Percentiles rank a stretch among this genome's conserved stretches.
Conservation (phyloP, 1,140 invertebrate species). For the Bombyx mandarina region DNA sequence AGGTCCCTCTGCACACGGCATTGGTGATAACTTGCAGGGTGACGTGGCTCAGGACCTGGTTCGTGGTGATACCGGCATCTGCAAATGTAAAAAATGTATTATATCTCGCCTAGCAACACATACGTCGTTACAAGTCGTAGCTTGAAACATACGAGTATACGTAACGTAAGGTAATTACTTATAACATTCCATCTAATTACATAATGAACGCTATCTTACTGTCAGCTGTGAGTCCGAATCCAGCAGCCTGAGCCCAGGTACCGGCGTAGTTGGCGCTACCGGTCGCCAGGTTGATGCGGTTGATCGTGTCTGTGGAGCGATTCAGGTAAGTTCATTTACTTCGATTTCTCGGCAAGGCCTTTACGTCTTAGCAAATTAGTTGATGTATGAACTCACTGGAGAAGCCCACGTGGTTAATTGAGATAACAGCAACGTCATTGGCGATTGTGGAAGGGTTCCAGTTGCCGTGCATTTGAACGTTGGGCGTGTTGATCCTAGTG, state of each 20-base stretch:
- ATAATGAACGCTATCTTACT: conserved; percentile 13
- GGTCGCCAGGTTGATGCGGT: conserved; percentile 14
- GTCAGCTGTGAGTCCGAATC: conserved; percentile 23
- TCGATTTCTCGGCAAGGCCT: not conserved
- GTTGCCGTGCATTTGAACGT: conserved; percentile 15
- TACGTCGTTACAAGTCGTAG: too few species aligned
- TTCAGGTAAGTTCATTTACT: not conserved
- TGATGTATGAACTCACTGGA: conserved; percentile 14
- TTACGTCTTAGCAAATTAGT: too few species aligned
- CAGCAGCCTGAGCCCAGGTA: conserved; percentile 16
- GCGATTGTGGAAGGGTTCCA: conserved; percentile 14
- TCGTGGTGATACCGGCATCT: conserved; percentile 21
- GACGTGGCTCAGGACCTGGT: conserved; percentile 12
- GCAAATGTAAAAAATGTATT: too few species aligned
- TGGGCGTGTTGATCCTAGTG: conserved; percentile 14
- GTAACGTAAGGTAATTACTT: too few species aligned
- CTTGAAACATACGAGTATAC: too few species aligned
- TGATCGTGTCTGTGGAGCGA: conserved; percentile 11
- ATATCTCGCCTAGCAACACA: too few species aligned
- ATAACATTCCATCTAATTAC: too few species aligned
- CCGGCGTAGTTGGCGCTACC: conserved; percentile 17
- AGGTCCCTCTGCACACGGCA: conserved; percentile 1
- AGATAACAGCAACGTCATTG: conserved; percentile 25
- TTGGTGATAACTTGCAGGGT: conserved; percentile 5
- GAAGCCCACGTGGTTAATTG: conserved; percentile 14